Evolutionary conservation across 2,888 invertebrate genomes (phyloP).

Genomic region (Eupsilia transversa): DNA sequence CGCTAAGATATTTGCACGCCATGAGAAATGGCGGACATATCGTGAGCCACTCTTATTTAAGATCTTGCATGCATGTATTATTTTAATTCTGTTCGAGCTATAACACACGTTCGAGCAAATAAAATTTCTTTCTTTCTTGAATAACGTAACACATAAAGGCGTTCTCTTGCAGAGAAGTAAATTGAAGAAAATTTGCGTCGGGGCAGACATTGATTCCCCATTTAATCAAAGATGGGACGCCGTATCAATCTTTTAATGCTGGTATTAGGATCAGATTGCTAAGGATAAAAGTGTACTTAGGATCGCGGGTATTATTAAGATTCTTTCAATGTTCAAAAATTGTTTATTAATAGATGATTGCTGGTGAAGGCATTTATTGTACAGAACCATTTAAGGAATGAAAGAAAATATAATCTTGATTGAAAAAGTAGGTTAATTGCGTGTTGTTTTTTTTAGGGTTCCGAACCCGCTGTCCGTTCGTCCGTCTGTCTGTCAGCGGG

Average conservation of each 20-base stretch:
- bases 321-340: constrained; percentile 13
- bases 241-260: constrained; percentile 25
- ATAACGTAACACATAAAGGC: neutral
- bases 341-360: neutral
- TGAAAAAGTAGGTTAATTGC: neutral
- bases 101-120: too few species aligned
- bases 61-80: too few species aligned
- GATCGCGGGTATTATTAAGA: constrained; percentile 2
- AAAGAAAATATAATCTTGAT: neutral
- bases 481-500: too few species aligned
- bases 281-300: constrained; percentile 7
- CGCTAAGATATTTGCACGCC: too few species aligned
- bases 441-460: too few species aligned
- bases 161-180: neutral
- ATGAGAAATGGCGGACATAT: too few species aligned
- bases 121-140: too few species aligned
- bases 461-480: too few species aligned
- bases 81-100: too few species aligned
- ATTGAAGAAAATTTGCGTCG: constrained; percentile 1
- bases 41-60: too few species aligned
- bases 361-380: neutral
- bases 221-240: constrained; percentile 30
- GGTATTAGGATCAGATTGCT: constrained; percentile 24
- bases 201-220: neutral
- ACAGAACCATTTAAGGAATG: neutral